phyloP scores from a whole-genome alignment of 2,888 invertebrate genomes.

The Aleiodes leptofemur region DNA sequence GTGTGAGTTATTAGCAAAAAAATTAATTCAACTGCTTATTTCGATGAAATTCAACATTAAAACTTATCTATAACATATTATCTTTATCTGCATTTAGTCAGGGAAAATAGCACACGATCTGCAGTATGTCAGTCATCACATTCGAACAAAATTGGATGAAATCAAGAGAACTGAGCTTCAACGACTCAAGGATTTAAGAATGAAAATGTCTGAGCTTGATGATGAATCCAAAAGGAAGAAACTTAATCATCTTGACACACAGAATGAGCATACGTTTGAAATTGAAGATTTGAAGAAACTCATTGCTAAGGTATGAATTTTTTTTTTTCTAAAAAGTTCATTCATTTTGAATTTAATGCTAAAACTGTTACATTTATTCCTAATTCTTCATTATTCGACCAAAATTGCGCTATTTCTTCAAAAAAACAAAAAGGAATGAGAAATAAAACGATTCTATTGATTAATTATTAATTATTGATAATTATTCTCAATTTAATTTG shows the following conservation, averaged over 20 bases:
- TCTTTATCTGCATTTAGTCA: conserved; percentile 77
- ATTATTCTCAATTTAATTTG: too few species aligned
- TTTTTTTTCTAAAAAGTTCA: too few species aligned
- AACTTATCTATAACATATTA: too few species aligned
- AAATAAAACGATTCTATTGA: too few species aligned
- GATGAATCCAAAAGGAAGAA: conserved; percentile 78
- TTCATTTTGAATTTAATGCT: too few species aligned
- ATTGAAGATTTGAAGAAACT: conserved; percentile 94
- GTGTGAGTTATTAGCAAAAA: conserved; percentile 77
- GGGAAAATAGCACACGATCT: conserved; percentile 95
- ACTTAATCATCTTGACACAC: conserved; percentile 89
- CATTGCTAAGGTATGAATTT: conserved; percentile 85
- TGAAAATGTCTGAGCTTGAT: conserved; percentile 81
- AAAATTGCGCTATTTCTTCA: too few species aligned
- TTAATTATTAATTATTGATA: too few species aligned
- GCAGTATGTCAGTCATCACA: conserved; percentile 91
- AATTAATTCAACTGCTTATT: not conserved
- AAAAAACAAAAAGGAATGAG: too few species aligned
- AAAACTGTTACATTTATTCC: too few species aligned
- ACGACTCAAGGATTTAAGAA: conserved; percentile 85
- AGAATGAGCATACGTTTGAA: conserved; percentile 95
- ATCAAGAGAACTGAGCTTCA: conserved; percentile 92
- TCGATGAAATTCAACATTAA: not conserved
- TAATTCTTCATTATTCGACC: too few species aligned
- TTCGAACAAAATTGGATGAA: conserved; percentile 93